Evolutionary conservation across 2,888 invertebrate species (phyloP), one percentile per base, ranked within the genome.

Genomic region (Cerceris ruficornis): DNA sequence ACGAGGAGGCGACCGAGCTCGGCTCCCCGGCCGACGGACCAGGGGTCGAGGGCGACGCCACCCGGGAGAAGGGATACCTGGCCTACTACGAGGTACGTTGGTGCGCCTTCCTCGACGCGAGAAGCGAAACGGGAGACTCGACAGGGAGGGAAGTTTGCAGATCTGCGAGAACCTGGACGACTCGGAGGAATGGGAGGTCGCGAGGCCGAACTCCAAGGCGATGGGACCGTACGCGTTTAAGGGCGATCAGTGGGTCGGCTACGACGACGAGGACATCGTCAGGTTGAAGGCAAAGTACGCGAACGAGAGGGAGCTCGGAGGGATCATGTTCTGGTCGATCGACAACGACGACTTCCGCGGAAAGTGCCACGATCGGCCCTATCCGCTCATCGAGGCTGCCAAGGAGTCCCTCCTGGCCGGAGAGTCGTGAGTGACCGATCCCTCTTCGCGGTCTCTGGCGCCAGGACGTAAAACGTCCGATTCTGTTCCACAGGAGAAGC

Each of bases 301-400:
- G 0, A 96, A 95, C 46, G 96, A 97, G 76, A 96, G 96, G 83
- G 95, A 95, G 67, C 94, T 98, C 39, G 98, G 98, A 86, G 98
- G 98, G 89, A 97, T 97, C 64, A 97, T 97, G 97, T 97, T 97
- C 93, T 97, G 97, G 97, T 97, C 98, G 0, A 96, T 98, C 85
- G 98, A 98, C 93, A 98, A 98, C 91, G 98, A 98, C 82, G 98
- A 98, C 90, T 98, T 98, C 94, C 95, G 98, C 60, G 98, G 98
- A n/a, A 95, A 94, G 49, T 98, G 98, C 90, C 96, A 96, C 83
- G 96, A 95, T 41, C 96, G 96, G 90, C 96, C 97, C 0, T 98
- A 98, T 93, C 98, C 98, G 0, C 93, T 98, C 61, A 98, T 98
- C 83, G 98, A 98, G 91, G 97, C 98, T 0, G 98, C 96, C 43